Evolutionary conservation across 2,797 vertebrate species (phyloP), one percentile per base, ranked within the genome.

Genomic region (Microctenopoma stevenorrisi): DNA sequence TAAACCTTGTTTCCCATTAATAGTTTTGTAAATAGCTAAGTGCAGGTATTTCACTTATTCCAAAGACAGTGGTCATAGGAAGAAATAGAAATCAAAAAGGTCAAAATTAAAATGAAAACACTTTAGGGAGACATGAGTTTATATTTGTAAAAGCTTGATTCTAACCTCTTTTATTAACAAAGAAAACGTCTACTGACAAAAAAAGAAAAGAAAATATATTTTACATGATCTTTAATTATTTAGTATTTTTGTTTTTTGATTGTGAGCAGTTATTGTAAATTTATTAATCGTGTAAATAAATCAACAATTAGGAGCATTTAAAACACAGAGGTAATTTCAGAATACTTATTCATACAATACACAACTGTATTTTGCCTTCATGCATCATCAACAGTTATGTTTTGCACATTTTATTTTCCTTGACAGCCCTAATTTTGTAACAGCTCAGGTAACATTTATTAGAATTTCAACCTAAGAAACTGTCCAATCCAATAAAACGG

Each of bases 1-100:
- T 7, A 64, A 55, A 70, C 13, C 4, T 3, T 22, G 14, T 40
- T 68, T 68, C 28, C 9, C 8, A 60, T 64, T 26, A 47, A 12
- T 12, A n/a, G 55, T 7, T 48, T 5, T 33, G 30, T 33, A 6
- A 5, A 33, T 33, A 33, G 42, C 0, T 28, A 61, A 22, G 1
- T 44, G 7, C 25, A 70, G 12, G 7, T 54, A 51, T 72, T 54
- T 40, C 46, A 44, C 56, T 12, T 40, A 1, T 50, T 59, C 10
- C 5, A 65, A 38, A 55, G 4, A 42, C 14, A 30, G 3, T 7
- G 4, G 30, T 33, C 7, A 33, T 33, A 33, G 7, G 30, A 6
- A 33, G 5, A 42, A 53, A 8, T 53, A 15, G 9, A 61, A 33
- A 3, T 50, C 22, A 11, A 22, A 28, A 22, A 51, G 35, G 18